A percentile compares a stretch with the other conserved stretches of the same genome.
Conservation (phyloP, 2,888 invertebrate species). For the Cynaeus angustus region DNA sequence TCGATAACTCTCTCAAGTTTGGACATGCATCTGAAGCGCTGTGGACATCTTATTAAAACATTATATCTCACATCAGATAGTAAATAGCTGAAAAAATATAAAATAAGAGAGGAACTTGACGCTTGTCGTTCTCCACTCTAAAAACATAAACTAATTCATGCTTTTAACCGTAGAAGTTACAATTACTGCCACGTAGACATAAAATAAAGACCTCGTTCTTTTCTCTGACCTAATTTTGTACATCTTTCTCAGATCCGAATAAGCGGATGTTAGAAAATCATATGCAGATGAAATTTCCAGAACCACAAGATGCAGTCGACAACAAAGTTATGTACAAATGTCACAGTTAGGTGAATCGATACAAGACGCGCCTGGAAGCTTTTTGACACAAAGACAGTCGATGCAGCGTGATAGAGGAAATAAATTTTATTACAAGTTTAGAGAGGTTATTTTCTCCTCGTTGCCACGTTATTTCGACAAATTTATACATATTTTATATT, state of each 20-base stretch:
- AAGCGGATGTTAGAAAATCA: neutral
- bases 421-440: slow-evolving; percentile 27
- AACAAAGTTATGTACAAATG: slow-evolving; percentile 25
- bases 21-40: too few species aligned
- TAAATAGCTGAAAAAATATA: too few species aligned
- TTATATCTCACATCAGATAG: too few species aligned
- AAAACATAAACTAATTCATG: too few species aligned
- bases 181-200: too few species aligned
- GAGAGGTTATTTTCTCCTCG: slow-evolving; percentile 5
- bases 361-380: slow-evolving; percentile 17
- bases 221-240: neutral
- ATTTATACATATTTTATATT: slow-evolving; percentile 17
- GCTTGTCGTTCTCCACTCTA: too few species aligned
- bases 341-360: slow-evolving; percentile 25
- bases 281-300: slow-evolving; percentile 23
- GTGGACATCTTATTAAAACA: too few species aligned
- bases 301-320: slow-evolving; percentile 22
- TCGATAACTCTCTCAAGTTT: too few species aligned
- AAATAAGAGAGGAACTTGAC: too few species aligned
- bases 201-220: too few species aligned
- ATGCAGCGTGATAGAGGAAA: slow-evolving; percentile 12
- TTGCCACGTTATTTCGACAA: slow-evolving; percentile 1
- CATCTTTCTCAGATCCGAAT: neutral
- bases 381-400: slow-evolving; percentile 25
- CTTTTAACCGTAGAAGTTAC: too few species aligned